Base-by-base conservation (phyloP, 2,797 vertebrate species). In the Pelodytes ibericus region DNA sequence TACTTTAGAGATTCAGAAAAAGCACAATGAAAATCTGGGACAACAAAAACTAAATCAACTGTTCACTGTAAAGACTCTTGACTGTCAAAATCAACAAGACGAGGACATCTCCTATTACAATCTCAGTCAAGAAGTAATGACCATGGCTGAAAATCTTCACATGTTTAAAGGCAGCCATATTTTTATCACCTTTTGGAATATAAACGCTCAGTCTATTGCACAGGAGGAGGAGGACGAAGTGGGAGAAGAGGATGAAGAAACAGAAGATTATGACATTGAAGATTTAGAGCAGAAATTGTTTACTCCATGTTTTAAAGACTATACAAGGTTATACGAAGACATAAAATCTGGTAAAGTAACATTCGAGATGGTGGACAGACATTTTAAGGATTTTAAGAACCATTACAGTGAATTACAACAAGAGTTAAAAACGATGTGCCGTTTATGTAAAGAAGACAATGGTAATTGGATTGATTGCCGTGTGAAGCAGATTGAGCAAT, bases 401-500 rank as follows among this genome's bases (percentile, higher is more conserved):
- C 90, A 85, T 11, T 95, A 96, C 8, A 72, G 82, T 0, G 81
- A 89, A 0, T 89, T 98, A 10, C 68, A 56, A 20, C 0, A 0
- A 0, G 95, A 99, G 9, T 74, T 98, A 1, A 22, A 70, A 4
- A 77, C 79, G 60, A 91, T 99, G 84, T 90, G 91, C 80, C 10
- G 8, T 15, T 62, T 93, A 1, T 59, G 81, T 7, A 25, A 56
- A 2, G 60, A 27, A 0, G 77, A 84, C 3, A 53, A 63, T 4
- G 85, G 56, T 9, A 71, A 6, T 6, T 99, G 96, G 97, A 84
- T 98, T 72, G 33, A 66, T 20, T 79, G 31, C 36, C 87, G 96
- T 3, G 83, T 94, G 6, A 82, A 86, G 65, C 97, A 99, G 87
- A 95, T 99, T 3, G 84, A 91, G 63, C 93, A 99, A 39, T 99